A percentile compares a stretch with the other conserved stretches of the same genome.
Evolutionary conservation across 2,797 vertebrate genomes (phyloP).

Genomic region (Fistularia tabacaria): DNA sequence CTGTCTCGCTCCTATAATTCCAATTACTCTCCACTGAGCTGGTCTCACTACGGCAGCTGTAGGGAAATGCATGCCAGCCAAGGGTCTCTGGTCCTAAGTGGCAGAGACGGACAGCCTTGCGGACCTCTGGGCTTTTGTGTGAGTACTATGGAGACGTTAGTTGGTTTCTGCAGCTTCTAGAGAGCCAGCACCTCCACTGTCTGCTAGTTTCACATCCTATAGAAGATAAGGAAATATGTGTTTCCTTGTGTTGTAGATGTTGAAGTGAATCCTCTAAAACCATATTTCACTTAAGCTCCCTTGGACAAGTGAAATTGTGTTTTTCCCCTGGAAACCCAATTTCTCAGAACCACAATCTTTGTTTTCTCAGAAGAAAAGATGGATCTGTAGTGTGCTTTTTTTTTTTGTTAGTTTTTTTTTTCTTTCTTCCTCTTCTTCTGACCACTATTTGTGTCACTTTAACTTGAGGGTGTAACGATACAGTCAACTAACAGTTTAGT

Average conservation of each 20-base stretch:
- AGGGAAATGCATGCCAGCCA: conserved; percentile 96
- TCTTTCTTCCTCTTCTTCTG: too few relatives aligned
- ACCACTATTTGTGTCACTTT: too few relatives aligned
- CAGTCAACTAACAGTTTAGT: too few relatives aligned
- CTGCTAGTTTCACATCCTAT: conserved; percentile 54
- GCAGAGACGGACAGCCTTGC: conserved; percentile 87
- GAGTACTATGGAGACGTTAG: conserved; percentile 78
- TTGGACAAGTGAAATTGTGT: conserved; percentile 25
- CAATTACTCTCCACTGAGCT: conserved; percentile 87
- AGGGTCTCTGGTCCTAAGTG: conserved; percentile 88
- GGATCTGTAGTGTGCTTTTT: too few relatives aligned
- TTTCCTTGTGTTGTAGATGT: conserved; percentile 36
- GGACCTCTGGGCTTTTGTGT: conserved; percentile 85
- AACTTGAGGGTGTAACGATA: too few relatives aligned
- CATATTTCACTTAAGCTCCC: conserved; percentile 42
- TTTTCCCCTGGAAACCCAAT: conserved; percentile 12
- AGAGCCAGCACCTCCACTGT: conserved; percentile 23
- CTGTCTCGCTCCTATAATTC: conserved; percentile 98
- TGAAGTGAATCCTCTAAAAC: conserved; percentile 29
- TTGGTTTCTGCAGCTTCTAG: conserved; percentile 15
- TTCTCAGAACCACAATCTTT: not conserved
- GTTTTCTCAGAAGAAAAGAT: too few relatives aligned
- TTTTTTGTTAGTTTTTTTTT: too few relatives aligned
- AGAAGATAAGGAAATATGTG: conserved; percentile 33
- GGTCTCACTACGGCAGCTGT: conserved; percentile 90